Percentiles rank a stretch among this genome's conserved stretches.
These are phyloP conservation scores for Harpalus rubripes DNA, from an alignment of 2,888 invertebrate genomes.

Conservation along the genomic window DNA sequence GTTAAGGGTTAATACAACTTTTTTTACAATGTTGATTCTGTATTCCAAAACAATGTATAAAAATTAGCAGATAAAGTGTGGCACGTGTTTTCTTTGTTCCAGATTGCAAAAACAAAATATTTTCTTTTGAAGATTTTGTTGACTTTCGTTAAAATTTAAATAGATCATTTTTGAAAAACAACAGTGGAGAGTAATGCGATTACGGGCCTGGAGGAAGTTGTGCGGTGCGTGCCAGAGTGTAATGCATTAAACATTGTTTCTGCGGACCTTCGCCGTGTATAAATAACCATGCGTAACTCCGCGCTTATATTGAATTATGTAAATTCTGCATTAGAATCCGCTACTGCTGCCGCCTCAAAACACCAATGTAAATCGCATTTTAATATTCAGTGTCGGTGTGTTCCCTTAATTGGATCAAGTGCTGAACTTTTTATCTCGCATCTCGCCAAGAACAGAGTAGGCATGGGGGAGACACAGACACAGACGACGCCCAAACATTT, in stretches of 20 bases:
- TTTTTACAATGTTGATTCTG: conserved; percentile 37
- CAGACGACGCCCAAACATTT: conserved; percentile 69
- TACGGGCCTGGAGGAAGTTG: conserved; percentile 12
- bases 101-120: conserved; percentile 51
- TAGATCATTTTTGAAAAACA: conserved; percentile 42
- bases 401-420: conserved; percentile 67
- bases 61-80: conserved; percentile 42
- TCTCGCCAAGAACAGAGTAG: conserved; percentile 37
- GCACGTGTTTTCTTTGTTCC: conserved; percentile 25
- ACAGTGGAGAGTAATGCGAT: conserved; percentile 21
- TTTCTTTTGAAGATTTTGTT: conserved; percentile 46
- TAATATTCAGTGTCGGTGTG: conserved; percentile 67
- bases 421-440: conserved; percentile 66
- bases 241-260: conserved; percentile 63
- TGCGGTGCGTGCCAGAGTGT: conserved; percentile 55
- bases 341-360: conserved; percentile 55
- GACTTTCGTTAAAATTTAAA: conserved; percentile 50
- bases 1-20: background rate
- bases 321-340: conserved; percentile 65
- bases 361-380: conserved; percentile 67
- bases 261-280: conserved; percentile 52
- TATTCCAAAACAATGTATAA: conserved; percentile 24
- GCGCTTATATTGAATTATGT: conserved; percentile 66
- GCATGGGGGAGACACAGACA: conserved; percentile 4
- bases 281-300: conserved; percentile 63